A percentile compares a stretch with the other conserved stretches of the same genome.
Conservation (phyloP, 1,140 invertebrate genomes). For the Nebria ingens region DNA sequence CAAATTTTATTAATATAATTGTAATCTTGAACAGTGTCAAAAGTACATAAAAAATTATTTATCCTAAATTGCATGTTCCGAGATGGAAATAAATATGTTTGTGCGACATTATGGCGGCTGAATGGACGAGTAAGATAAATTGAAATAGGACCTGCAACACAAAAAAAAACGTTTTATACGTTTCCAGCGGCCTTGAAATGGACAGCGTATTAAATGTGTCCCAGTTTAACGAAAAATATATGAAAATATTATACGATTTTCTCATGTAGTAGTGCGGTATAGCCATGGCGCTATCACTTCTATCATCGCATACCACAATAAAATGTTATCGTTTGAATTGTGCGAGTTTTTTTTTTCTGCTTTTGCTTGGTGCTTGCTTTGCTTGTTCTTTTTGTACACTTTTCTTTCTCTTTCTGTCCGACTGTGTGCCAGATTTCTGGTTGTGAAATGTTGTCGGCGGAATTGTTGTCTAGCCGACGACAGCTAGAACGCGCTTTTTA, state of each 20-base stretch:
- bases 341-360: neutral
- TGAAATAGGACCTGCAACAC: neutral
- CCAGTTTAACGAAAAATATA: neutral
- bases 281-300: neutral
- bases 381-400: no score
- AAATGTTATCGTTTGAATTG: neutral
- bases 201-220: neutral
- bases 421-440: neutral
- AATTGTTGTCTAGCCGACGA: neutral
- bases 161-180: neutral
- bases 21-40: no score
- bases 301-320: neutral
- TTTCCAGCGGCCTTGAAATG: neutral
- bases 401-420: neutral
- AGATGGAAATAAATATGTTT: no score
- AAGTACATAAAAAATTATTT: no score
- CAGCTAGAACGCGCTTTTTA: no score
- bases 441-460: no score
- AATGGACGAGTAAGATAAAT: neutral
- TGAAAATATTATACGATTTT: constrained; percentile 2
- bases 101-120: no score
- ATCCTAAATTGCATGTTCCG: no score
- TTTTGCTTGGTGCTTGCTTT: no score
- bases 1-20: no score
- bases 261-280: no score